These are phyloP conservation scores for Girardinichthys multiradiatus DNA, from an alignment of 2,113 vertebrate genomes.

Conservation along the genomic window DNA sequence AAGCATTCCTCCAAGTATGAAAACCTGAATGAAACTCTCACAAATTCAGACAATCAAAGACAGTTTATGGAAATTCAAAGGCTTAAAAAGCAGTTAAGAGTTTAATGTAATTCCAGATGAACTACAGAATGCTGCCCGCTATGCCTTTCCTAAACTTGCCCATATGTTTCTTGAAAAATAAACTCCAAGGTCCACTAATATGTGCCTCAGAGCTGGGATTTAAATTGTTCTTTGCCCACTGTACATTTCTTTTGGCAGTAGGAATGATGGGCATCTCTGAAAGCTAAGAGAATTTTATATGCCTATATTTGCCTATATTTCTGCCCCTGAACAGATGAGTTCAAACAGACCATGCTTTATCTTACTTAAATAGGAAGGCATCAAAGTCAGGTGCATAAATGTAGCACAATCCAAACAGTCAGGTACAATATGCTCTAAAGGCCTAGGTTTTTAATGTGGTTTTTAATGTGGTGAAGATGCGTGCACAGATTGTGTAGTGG, in stretches of 20 bases:
- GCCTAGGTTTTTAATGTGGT: neutral
- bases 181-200: neutral
- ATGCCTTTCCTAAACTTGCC: neutral
- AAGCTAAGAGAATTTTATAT: no score
- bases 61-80: neutral
- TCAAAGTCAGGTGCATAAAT: constrained; percentile 36
- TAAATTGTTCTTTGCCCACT: no score
- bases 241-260: no score
- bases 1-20: neutral
- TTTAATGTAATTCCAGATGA: neutral
- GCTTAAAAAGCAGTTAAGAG: neutral
- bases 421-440: constrained; percentile 26
- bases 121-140: neutral
- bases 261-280: no score
- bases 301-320: no score
- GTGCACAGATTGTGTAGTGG: constrained; percentile 16
- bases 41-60: neutral
- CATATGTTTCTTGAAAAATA: neutral
- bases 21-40: neutral
- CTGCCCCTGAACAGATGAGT: neutral
- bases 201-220: neutral
- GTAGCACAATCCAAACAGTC: neutral
- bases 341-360: constrained; percentile 20
- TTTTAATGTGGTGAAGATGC: neutral
- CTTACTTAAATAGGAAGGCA: constrained; percentile 11